Evolutionary conservation across 2,797 vertebrate species (phyloP).

Genomic region (Sardinella longiceps): DNA sequence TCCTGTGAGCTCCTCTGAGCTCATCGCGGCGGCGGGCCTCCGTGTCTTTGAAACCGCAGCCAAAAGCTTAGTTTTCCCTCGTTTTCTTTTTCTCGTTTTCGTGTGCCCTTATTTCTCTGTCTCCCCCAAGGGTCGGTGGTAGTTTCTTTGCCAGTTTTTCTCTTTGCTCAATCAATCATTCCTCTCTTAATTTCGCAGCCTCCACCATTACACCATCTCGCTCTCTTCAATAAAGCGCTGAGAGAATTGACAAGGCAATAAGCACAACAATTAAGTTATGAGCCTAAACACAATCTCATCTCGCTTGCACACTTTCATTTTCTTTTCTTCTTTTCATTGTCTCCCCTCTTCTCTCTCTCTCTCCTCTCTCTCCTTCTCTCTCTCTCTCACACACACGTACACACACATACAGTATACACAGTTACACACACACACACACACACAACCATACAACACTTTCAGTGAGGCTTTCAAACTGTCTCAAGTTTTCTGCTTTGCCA

Average conservation of each 20-base stretch:
- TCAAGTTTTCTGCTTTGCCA: not conserved
- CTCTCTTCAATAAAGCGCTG: not conserved
- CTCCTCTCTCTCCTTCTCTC: slow-evolving; percentile 47
- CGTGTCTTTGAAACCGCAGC: not conserved
- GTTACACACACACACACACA: not conserved
- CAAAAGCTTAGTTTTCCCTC: not conserved
- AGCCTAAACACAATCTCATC: slow-evolving; percentile 62
- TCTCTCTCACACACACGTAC: not conserved
- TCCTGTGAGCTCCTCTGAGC: not conserved
- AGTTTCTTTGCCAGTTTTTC: not conserved
- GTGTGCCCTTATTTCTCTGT: not conserved
- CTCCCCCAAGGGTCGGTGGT: not conserved
- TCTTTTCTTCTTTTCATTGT: too few species aligned
- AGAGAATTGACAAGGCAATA: slow-evolving; percentile 41
- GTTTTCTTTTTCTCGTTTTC: not conserved
- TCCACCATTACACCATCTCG: not conserved
- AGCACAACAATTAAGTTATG: slow-evolving; percentile 57
- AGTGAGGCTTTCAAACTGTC: not conserved
- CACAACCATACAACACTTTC: not conserved
- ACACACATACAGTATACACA: not conserved
- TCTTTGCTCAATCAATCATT: not conserved
- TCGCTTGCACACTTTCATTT: not conserved
- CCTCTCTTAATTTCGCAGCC: not conserved
- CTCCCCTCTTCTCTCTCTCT: slow-evolving; percentile 56
- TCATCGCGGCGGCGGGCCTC: not conserved